These are phyloP conservation scores for Anguilla rostrata DNA, from an alignment of 2,113 vertebrate species.

Conservation along the genomic window DNA sequence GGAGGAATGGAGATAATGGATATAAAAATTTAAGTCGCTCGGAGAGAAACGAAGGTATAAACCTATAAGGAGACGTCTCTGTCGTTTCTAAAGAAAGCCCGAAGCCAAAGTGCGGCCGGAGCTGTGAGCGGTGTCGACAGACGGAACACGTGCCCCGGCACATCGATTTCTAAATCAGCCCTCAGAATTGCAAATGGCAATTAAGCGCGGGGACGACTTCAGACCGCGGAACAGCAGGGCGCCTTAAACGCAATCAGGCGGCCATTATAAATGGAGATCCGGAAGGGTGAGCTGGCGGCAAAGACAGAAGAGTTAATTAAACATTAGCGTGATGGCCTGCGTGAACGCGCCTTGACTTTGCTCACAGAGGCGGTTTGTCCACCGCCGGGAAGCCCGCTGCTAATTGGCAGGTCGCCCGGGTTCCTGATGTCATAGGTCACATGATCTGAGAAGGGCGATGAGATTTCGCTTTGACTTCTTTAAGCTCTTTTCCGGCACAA, in stretches of 20 bases:
- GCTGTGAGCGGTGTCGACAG: too few species aligned
- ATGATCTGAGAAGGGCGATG: neutral
- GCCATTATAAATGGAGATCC: neutral
- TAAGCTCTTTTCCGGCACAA: neutral
- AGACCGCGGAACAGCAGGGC: too few species aligned
- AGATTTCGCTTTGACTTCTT: neutral
- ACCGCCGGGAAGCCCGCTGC: neutral
- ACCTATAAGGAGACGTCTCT: neutral
- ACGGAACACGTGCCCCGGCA: too few species aligned
- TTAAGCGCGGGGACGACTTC: neutral
- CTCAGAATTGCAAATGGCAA: neutral
- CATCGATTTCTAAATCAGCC: neutral
- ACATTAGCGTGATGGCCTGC: neutral
- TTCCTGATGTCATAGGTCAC: neutral
- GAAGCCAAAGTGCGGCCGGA: too few species aligned
- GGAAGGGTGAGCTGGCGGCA: neutral
- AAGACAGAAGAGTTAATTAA: neutral
- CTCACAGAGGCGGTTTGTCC: neutral
- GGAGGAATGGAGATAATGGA: neutral
- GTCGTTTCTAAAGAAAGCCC: too few species aligned
- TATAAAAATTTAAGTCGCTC: neutral
- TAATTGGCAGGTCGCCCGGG: neutral
- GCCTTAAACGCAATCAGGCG: neutral
- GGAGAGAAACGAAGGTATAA: neutral
- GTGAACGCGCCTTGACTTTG: neutral